Evolutionary conservation across 2,888 invertebrate genomes (phyloP).

Genomic region (Drosophila nigritarsus): DNA sequence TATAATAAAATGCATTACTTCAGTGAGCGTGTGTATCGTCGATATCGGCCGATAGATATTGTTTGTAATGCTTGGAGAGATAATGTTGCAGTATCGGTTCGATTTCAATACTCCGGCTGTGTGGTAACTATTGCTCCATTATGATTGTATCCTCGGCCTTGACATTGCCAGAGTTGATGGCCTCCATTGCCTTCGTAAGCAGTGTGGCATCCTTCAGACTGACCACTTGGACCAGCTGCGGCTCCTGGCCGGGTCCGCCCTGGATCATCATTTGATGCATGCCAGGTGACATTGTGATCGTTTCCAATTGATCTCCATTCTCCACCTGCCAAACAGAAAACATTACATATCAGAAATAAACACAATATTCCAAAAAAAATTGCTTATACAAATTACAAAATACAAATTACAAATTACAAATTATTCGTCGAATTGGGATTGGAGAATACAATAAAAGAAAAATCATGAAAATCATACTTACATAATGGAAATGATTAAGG

Average conservation of each 20-base stretch:
- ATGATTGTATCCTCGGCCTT: conserved; percentile 89
- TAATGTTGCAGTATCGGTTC: conserved; percentile 14
- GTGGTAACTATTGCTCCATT: conserved; percentile 82
- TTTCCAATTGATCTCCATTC: conserved; percentile 90
- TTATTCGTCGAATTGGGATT: too few relatives aligned
- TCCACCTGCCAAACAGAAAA: conserved; percentile 87
- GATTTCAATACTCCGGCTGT: conserved; percentile 4
- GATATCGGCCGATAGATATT: conserved; percentile 1
- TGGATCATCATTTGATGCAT: conserved; percentile 94
- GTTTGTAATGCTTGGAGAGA: conserved; percentile 6
- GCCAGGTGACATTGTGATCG: conserved; percentile 91
- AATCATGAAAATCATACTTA: conserved; percentile 54
- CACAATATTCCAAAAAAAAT: too few relatives aligned
- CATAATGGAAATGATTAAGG: conserved; percentile 21
- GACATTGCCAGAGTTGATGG: conserved; percentile 87
- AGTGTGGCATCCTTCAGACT: conserved; percentile 94
- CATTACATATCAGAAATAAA: background rate
- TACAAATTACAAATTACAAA: too few relatives aligned
- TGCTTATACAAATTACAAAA: too few relatives aligned
- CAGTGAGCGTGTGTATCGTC: conserved; percentile 30
- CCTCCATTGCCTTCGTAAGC: conserved; percentile 92
- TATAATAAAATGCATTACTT: conserved; percentile 38
- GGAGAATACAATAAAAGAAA: background rate
- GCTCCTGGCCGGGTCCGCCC: conserved; percentile 89
- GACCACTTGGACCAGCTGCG: conserved; percentile 92